Percentiles rank a stretch among this genome's conserved stretches.
Conservation (phyloP, 1,140 invertebrate genomes). For the Lordiphosa collinella region DNA sequence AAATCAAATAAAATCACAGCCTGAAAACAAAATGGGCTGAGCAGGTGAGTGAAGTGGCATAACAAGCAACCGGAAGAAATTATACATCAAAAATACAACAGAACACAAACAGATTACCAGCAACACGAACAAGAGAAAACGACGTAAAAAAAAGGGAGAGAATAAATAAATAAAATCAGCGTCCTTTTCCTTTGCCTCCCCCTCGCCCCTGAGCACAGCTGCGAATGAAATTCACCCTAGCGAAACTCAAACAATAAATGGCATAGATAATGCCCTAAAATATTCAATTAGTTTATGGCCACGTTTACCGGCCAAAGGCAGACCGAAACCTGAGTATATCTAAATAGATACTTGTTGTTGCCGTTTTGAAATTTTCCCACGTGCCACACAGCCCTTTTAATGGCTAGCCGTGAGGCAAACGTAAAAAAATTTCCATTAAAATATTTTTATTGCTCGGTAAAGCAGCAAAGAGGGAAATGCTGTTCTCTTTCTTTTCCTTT, state of each 20-base stretch:
- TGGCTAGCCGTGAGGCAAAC: conserved; percentile 15
- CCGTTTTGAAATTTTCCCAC: no score
- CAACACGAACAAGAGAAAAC: conserved; percentile 22
- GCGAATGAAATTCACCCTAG: conserved; percentile 65
- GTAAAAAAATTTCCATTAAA: conserved; percentile 57
- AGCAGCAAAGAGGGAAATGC: conserved; percentile 20
- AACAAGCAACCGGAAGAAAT: conserved; percentile 35
- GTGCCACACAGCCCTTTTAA: conserved; percentile 24
- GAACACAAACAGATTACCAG: conserved; percentile 47
- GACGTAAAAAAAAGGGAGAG: conserved; percentile 24
- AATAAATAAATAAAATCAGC: conserved; percentile 23
- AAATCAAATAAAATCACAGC: no score
- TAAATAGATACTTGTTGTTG: no score
- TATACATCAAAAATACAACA: conserved; percentile 18
- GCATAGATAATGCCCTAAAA: conserved; percentile 72
- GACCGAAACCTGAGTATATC: no score
- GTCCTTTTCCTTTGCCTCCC: not conserved
- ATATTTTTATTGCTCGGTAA: conserved; percentile 65
- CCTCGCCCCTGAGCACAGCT: conserved; percentile 7
- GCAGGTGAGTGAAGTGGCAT: no score
- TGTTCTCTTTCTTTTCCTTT: no score
- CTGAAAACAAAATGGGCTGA: no score
- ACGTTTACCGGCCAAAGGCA: conserved; percentile 19
- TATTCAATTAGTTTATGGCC: conserved; percentile 76
- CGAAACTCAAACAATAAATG: conserved; percentile 72